phyloP scores from a whole-genome alignment of 2,113 vertebrate species.

The Axis porcinus region DNA sequence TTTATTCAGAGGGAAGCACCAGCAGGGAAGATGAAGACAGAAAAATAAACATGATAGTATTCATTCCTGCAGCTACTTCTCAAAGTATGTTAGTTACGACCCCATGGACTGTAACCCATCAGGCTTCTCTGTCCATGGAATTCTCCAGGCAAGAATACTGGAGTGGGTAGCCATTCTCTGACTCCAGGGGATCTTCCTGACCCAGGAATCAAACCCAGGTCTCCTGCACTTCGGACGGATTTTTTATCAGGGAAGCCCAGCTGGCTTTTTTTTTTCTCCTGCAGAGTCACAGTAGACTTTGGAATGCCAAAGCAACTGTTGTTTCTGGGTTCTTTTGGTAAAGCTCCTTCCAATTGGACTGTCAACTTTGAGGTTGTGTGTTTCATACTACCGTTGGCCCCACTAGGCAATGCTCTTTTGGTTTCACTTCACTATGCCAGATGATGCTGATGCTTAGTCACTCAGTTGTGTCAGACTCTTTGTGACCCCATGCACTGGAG shows the following conservation, averaged over 20 bases:
- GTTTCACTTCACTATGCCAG: background rate
- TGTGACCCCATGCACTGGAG: background rate
- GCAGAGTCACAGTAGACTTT: background rate
- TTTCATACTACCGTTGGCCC: background rate
- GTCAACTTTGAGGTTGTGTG: background rate
- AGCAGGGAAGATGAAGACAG: background rate
- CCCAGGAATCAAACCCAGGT: background rate
- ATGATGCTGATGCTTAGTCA: background rate
- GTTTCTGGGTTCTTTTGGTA: background rate
- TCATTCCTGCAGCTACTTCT: background rate
- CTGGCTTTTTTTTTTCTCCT: background rate
- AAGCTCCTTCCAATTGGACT: background rate
- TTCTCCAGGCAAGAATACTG: background rate
- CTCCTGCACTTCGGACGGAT: background rate
- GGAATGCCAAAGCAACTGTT: accelerated
- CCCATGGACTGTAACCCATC: background rate
- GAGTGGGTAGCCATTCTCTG: background rate
- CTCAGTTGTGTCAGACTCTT: background rate
- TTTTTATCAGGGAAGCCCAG: background rate
- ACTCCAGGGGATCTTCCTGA: background rate
- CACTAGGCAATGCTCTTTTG: accelerated
- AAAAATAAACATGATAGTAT: background rate
- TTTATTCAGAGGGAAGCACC: background rate
- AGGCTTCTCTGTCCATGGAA: background rate
- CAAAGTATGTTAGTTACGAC: background rate